Evolutionary conservation across 2,113 vertebrate genomes (phyloP).

Genomic region (Pelusios castaneus): DNA sequence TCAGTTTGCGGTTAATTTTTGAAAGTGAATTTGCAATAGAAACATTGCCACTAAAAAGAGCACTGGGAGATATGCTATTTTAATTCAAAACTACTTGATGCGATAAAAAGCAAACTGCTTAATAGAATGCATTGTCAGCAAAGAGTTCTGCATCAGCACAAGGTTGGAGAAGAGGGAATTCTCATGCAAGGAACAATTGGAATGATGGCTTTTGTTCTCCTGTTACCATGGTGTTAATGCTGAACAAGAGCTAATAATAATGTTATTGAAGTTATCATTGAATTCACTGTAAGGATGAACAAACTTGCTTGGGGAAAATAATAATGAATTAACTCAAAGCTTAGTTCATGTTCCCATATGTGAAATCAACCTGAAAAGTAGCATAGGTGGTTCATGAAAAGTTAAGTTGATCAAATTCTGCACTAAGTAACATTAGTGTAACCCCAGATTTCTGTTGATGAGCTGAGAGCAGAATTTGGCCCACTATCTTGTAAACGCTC

Average conservation of each 20-base stretch:
- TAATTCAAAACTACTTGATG: conserved; percentile 11
- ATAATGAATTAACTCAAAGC: not conserved
- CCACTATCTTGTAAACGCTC: not conserved
- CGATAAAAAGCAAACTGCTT: conserved; percentile 11
- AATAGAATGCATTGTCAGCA: conserved; percentile 24
- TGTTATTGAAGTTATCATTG: not conserved
- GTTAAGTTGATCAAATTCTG: not conserved
- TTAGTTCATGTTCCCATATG: not conserved
- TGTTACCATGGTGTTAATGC: accelerated
- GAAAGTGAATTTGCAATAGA: conserved; percentile 15
- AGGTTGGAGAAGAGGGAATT: not conserved
- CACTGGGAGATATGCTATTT: conserved; percentile 1
- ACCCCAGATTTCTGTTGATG: not conserved
- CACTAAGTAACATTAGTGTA: not conserved
- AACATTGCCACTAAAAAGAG: not conserved
- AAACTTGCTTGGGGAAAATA: not conserved
- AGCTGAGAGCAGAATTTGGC: not conserved
- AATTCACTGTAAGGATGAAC: not conserved
- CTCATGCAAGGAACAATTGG: not conserved
- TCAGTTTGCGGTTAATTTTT: conserved; percentile 30
- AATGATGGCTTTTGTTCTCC: not conserved
- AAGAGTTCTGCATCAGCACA: conserved; percentile 44
- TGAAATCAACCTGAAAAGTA: not conserved
- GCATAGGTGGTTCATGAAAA: not conserved
- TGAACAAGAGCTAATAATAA: not conserved